Evolutionary conservation across 1,140 invertebrate genomes (phyloP).

Genomic region (Eufriesea mexicana): DNA sequence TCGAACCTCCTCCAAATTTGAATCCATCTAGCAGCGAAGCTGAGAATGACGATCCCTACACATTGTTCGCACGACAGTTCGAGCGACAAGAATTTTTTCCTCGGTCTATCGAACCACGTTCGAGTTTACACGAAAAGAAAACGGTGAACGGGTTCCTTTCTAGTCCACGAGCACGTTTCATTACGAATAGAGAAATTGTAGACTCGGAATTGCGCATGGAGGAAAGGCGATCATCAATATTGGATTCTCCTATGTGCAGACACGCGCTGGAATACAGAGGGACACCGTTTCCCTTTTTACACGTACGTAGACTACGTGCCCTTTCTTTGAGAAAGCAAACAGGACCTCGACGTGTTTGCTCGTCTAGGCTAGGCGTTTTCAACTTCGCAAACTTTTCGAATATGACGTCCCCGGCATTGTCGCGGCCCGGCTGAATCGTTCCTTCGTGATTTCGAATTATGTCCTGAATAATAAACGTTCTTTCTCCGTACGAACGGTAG

Average conservation of each 20-base stretch:
- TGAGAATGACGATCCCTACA: too few species aligned
- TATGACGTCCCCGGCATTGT: background rate
- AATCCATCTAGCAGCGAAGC: too few species aligned
- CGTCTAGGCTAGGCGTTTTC: conserved; percentile 50
- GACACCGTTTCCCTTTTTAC: conserved; percentile 34
- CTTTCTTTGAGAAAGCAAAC: conserved; percentile 55
- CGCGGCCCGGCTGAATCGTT: conserved; percentile 11
- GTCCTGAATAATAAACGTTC: conserved; percentile 28
- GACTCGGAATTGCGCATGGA: conserved; percentile 52
- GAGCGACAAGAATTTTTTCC: too few species aligned
- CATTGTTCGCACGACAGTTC: background rate
- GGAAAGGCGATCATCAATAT: conserved; percentile 60
- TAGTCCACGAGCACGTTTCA: conserved; percentile 49
- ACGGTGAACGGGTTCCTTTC: background rate
- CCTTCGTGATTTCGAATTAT: background rate
- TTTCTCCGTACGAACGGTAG: background rate
- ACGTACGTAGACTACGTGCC: conserved; percentile 15
- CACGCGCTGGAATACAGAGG: conserved; percentile 1
- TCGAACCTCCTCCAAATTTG: too few species aligned
- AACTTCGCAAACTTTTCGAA: conserved; percentile 31
- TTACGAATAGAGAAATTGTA: conserved; percentile 49
- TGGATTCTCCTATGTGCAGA: conserved; percentile 49
- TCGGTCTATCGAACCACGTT: background rate
- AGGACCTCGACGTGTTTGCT: conserved; percentile 45
- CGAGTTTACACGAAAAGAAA: background rate